Evolutionary conservation across 2,113 vertebrate species (phyloP).

Genomic region (Urocynchramus pylzowi): DNA sequence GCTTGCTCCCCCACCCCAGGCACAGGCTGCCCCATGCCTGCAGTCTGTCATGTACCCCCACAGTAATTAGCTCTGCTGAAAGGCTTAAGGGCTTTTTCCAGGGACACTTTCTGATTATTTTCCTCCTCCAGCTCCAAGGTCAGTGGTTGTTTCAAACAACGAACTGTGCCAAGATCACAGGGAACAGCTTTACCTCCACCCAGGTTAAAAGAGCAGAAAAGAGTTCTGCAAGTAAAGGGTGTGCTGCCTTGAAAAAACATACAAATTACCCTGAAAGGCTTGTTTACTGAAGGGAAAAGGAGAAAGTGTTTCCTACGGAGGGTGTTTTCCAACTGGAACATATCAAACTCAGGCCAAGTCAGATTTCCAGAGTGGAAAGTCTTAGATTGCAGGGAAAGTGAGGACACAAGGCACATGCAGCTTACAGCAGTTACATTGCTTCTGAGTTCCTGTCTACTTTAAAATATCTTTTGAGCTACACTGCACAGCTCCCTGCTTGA

Average conservation of each 20-base stretch:
- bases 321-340: slow-evolving; percentile 30
- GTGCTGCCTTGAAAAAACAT: neutral
- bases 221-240: neutral
- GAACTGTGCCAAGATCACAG: neutral
- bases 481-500: neutral
- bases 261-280: neutral
- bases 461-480: neutral
- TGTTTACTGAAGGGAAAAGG: neutral
- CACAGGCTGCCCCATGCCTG: neutral
- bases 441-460: neutral
- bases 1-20: neutral
- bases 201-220: slow-evolving; percentile 17
- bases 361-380: slow-evolving; percentile 25
- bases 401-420: neutral
- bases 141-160: neutral
- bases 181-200: neutral
- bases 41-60: neutral
- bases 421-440: neutral
- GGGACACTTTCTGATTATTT: neutral
- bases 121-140: neutral
- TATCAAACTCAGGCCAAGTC: neutral
- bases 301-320: neutral
- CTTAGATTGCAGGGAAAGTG: neutral
- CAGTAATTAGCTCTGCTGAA: neutral
- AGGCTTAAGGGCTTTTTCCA: neutral